phyloP scores from a whole-genome alignment of 2,888 invertebrate species.

The Callyntrura guangdongensis region DNA sequence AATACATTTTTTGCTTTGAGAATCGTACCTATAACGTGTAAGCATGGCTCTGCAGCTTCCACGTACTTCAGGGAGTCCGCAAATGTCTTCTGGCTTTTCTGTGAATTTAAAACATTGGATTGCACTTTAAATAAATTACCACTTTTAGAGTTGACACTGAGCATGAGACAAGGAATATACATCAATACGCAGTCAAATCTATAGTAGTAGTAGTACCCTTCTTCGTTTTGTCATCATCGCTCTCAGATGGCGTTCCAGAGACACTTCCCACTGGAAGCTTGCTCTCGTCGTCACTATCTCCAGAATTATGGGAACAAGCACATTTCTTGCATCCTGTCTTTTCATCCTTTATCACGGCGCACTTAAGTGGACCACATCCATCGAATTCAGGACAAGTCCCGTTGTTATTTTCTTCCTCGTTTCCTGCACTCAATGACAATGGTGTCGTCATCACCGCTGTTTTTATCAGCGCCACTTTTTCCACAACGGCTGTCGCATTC shows the following conservation, averaged over 20 bases:
- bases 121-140: no score
- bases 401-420: constrained; percentile 40
- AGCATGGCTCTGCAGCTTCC: constrained; percentile 85
- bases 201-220: no score
- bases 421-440: constrained; percentile 64
- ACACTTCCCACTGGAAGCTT: constrained; percentile 79
- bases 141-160: no score
- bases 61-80: constrained; percentile 81
- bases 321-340: constrained; percentile 83
- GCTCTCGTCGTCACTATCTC: constrained; percentile 53
- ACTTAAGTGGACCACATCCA: constrained; percentile 83
- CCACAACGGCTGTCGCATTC: constrained; percentile 73
- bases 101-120: constrained; percentile 33
- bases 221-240: constrained; percentile 70
- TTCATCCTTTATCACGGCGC: constrained; percentile 82
- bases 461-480: background rate
- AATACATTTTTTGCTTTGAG: constrained; percentile 86
- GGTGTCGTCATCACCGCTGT: constrained; percentile 45
- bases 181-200: no score
- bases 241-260: constrained; percentile 80
- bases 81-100: constrained; percentile 83
- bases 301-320: constrained; percentile 76
- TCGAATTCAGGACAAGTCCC: constrained; percentile 82
- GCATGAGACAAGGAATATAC: no score
- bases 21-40: constrained; percentile 87